phyloP scores from a whole-genome alignment of 1,140 invertebrate genomes.

The Drosophila watanabei region DNA sequence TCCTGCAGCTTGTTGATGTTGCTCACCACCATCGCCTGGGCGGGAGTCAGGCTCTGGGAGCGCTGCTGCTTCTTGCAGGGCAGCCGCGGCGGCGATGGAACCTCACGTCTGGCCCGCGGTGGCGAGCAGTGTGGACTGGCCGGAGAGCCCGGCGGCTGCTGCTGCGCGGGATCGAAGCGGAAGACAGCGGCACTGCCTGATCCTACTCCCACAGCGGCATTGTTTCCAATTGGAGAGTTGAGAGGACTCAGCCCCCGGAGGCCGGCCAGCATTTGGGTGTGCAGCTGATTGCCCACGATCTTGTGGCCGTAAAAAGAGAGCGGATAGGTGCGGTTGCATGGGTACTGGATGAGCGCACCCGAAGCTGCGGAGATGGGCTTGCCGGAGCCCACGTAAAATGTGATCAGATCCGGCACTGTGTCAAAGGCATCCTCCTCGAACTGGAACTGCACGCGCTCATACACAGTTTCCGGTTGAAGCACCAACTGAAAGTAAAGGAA shows the following conservation, averaged over 20 bases:
- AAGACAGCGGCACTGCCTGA: constrained; percentile 48
- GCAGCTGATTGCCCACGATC: constrained; percentile 81
- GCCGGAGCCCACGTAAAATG: constrained; percentile 96
- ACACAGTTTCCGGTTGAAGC: constrained; percentile 95
- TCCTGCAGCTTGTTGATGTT: constrained; percentile 74
- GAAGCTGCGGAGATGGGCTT: constrained; percentile 94
- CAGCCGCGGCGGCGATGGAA: constrained; percentile 86
- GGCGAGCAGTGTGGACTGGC: constrained; percentile 84
- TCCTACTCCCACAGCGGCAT: not conserved
- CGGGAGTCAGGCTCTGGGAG: constrained; percentile 89
- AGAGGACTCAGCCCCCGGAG: constrained; percentile 77
- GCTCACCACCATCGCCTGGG: constrained; percentile 85
- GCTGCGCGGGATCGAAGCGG: constrained; percentile 63
- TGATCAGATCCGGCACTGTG: constrained; percentile 96
- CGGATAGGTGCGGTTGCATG: constrained; percentile 90
- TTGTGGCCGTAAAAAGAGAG: constrained; percentile 86
- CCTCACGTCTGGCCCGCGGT: constrained; percentile 87
- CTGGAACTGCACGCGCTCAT: constrained; percentile 95
- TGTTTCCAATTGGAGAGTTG: constrained; percentile 69
- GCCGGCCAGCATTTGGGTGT: constrained; percentile 80
- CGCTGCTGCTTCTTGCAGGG: constrained; percentile 90
- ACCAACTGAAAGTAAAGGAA: constrained; percentile 88
- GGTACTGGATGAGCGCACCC: constrained; percentile 93
- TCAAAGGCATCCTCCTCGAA: constrained; percentile 98
- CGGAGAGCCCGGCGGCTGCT: constrained; percentile 34